Evolutionary conservation across 2,113 vertebrate species (phyloP), one percentile per base, ranked within the genome.

Genomic region (Rhegmatorhina hoffmannsi): DNA sequence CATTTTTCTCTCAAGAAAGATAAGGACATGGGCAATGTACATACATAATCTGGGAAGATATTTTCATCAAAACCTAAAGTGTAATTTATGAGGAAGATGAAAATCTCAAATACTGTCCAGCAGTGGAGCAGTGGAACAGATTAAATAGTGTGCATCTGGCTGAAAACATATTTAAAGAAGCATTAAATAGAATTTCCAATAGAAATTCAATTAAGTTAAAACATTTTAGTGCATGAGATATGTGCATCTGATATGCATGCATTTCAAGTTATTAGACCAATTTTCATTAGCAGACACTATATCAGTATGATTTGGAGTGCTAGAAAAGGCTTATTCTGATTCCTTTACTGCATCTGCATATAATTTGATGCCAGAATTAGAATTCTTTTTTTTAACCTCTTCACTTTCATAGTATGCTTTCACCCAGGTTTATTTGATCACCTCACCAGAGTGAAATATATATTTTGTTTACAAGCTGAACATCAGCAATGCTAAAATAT

Each of bases 201-300:
- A 49, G 63, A 94, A 92, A 9, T 66, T 82, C n/a, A n/a, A 76
- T 82, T 94, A 68, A 82, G 20, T 76, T 84, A 84, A 89, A 84
- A 82, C 53, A 80, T 82, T 84, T 75, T 56, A 56, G 40, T 50
- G 24, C n/a, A 47, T 52, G 40, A 11, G 17, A n/a, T 84, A 75
- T 24, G 11, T 53, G 25, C 34, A 78, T 47, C 79, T 92, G 52
- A 78, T 94, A 96, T 75, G 44, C 69, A 95, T 16, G 21, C 29
- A 67, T 86, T 94, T 90, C 24, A 85, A 85, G 92, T 91, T 90
- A 87, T 91, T 91, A 90, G 59, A 58, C 59, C 67, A 87, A 85
- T 96, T 96, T 96, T 95, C 89, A 92, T 92, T 95, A 96, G 82
- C 59, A 79, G 62, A 73, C 36, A 19, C 40, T 66, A 40, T 69